Evolutionary conservation across 2,888 invertebrate species (phyloP).

Genomic region (Andrena bucephala): DNA sequence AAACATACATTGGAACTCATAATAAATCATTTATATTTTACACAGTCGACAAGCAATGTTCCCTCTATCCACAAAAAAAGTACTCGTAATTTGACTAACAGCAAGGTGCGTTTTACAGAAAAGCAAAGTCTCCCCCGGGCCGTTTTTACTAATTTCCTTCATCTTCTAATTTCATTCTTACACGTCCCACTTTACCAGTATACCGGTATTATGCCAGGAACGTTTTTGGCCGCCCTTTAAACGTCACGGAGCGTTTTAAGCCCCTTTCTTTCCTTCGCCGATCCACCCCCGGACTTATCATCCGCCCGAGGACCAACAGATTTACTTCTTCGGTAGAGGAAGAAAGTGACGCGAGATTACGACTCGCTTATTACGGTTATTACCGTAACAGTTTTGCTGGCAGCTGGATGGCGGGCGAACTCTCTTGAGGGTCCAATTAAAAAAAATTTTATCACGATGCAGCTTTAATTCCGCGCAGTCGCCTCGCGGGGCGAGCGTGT

Average conservation of each 20-base stretch:
- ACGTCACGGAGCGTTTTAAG: slow-evolving; percentile 49
- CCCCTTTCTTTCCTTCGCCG: slow-evolving; percentile 26
- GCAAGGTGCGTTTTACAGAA: too few relatives aligned
- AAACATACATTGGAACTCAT: too few relatives aligned
- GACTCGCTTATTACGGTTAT: slow-evolving; percentile 49
- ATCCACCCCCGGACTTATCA: slow-evolving; percentile 50
- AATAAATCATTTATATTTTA: too few relatives aligned
- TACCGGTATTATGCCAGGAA: background rate
- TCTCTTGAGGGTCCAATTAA: slow-evolving; percentile 40
- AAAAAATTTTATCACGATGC: slow-evolving; percentile 40
- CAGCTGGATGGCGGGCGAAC: slow-evolving; percentile 9
- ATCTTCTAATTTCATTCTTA: too few relatives aligned
- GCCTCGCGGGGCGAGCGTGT: slow-evolving; percentile 20
- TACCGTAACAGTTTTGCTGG: slow-evolving; percentile 25
- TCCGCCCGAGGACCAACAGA: background rate
- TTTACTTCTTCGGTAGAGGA: slow-evolving; percentile 17
- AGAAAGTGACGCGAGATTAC: slow-evolving; percentile 51
- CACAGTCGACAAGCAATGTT: too few relatives aligned
- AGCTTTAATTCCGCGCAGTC: slow-evolving; percentile 35
- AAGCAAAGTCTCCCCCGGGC: too few relatives aligned
- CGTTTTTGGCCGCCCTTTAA: slow-evolving; percentile 52
- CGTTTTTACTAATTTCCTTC: too few relatives aligned
- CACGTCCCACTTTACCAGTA: background rate
- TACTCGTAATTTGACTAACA: too few relatives aligned
- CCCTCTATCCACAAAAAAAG: too few relatives aligned